phyloP scores from a whole-genome alignment of 2,113 vertebrate genomes.

The Rhinoderma darwinii region DNA sequence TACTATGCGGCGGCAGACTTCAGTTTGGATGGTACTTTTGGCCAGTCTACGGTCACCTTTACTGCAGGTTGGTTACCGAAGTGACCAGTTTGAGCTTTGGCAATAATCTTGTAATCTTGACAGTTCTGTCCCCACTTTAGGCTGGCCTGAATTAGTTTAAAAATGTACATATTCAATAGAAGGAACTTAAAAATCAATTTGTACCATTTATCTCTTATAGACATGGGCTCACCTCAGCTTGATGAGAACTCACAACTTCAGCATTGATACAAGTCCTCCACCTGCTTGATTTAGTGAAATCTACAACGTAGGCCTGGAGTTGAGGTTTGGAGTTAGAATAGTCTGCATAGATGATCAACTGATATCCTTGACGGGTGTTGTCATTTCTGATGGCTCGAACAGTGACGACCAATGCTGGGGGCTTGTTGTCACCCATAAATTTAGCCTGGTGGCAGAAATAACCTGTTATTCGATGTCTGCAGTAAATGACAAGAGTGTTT shows the following conservation, averaged over 20 bases:
- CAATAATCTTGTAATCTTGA: slow-evolving; percentile 67
- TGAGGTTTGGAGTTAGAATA: slow-evolving; percentile 55
- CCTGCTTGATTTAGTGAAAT: slow-evolving; percentile 71
- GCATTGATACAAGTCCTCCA: slow-evolving; percentile 81
- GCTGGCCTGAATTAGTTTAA: slow-evolving; percentile 56
- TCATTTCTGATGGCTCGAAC: slow-evolving; percentile 70
- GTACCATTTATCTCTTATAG: not conserved
- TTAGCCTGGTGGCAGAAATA: slow-evolving; percentile 64
- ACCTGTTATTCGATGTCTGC: not conserved
- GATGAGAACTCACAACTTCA: slow-evolving; percentile 73
- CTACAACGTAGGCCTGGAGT: slow-evolving; percentile 74
- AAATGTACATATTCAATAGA: not conserved
- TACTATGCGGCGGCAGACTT: slow-evolving; percentile 70
- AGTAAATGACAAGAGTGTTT: not conserved
- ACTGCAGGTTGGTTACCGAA: slow-evolving; percentile 71
- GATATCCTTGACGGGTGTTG: slow-evolving; percentile 70
- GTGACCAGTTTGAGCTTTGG: slow-evolving; percentile 74
- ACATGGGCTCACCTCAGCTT: slow-evolving; percentile 70
- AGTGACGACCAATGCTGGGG: slow-evolving; percentile 71
- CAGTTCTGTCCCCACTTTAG: slow-evolving; percentile 75
- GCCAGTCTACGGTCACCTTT: slow-evolving; percentile 73
- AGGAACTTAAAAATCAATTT: not conserved
- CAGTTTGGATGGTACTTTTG: slow-evolving; percentile 65
- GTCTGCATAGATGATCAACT: slow-evolving; percentile 73
- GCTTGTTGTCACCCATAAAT: slow-evolving; percentile 69